Percentiles rank a stretch among this genome's conserved stretches.
Evolutionary conservation across 2,113 vertebrate genomes (phyloP).

Genomic region (Sinosuthora webbiana): DNA sequence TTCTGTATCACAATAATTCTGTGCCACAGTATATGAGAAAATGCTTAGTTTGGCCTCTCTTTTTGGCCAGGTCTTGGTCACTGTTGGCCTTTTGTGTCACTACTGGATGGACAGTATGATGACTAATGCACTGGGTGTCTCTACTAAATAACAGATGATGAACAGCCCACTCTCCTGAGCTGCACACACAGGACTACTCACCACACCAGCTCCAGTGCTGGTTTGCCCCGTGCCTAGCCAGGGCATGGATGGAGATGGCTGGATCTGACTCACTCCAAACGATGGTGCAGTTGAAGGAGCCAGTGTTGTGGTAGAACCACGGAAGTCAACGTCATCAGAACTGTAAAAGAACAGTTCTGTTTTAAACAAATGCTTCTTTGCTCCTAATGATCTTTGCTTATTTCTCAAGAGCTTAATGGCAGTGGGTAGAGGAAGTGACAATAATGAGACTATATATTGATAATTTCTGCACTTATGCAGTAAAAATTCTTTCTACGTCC

Average conservation of each 20-base stretch:
- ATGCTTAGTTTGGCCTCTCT: background rate
- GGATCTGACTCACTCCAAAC: slow-evolving; percentile 81
- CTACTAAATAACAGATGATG: background rate
- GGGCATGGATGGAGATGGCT: slow-evolving; percentile 89
- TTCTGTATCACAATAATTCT: background rate
- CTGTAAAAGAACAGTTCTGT: slow-evolving; percentile 65
- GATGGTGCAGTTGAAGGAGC: slow-evolving; percentile 80
- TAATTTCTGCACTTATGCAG: background rate
- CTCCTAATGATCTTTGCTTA: background rate
- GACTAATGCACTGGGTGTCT: background rate
- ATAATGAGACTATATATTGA: background rate
- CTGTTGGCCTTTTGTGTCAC: background rate
- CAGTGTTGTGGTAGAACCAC: slow-evolving; percentile 90
- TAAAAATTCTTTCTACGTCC: rapidly evolving
- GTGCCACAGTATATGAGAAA: background rate
- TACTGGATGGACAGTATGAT: background rate
- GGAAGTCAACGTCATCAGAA: slow-evolving; percentile 93
- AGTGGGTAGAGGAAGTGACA: background rate
- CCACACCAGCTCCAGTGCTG: slow-evolving; percentile 94
- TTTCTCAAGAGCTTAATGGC: background rate
- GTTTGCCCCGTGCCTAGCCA: slow-evolving; percentile 97
- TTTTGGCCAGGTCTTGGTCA: background rate
- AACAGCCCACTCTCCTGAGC: background rate
- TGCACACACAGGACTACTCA: slow-evolving; percentile 53
- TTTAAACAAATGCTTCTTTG: background rate